Conservation (phyloP, 2,113 vertebrate species). For the Pterocles gutturalis region DNA sequence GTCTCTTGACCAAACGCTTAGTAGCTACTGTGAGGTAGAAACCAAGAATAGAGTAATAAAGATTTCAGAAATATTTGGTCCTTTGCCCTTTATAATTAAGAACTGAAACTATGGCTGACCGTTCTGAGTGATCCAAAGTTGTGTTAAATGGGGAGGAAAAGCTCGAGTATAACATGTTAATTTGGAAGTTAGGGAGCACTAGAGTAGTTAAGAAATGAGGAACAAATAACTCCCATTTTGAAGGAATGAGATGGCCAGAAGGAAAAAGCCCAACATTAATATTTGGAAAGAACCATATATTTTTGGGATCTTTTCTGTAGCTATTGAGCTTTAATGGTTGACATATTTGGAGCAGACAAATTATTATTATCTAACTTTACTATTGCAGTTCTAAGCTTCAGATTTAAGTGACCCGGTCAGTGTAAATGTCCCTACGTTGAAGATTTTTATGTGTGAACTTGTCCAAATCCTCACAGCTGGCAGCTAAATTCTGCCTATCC, state of each 20-base stretch:
- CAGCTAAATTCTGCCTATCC: not conserved
- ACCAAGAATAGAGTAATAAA: not conserved
- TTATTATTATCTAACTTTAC: not conserved
- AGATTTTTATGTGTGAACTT: not conserved
- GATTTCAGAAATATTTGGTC: not conserved
- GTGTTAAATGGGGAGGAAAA: not conserved
- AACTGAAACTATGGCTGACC: not conserved
- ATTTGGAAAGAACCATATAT: fast-evolving
- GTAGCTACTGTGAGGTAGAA: not conserved
- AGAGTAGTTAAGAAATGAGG: not conserved
- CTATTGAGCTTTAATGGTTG: not conserved
- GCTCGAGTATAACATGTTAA: not conserved
- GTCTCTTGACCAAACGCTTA: not conserved
- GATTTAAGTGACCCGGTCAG: not conserved
- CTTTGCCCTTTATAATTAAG: not conserved
- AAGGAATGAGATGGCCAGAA: not conserved
- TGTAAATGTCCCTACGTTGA: not conserved
- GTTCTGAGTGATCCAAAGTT: not conserved
- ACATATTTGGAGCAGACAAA: not conserved
- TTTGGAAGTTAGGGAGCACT: not conserved
- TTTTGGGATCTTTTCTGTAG: not conserved
- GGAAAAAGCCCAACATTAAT: not conserved
- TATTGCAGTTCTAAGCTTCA: not conserved
- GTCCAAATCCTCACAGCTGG: not conserved
- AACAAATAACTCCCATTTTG: not conserved